These are phyloP conservation scores for Zapus hudsonius DNA, from an alignment of 2,113 vertebrate genomes.

Conservation along the genomic window DNA sequence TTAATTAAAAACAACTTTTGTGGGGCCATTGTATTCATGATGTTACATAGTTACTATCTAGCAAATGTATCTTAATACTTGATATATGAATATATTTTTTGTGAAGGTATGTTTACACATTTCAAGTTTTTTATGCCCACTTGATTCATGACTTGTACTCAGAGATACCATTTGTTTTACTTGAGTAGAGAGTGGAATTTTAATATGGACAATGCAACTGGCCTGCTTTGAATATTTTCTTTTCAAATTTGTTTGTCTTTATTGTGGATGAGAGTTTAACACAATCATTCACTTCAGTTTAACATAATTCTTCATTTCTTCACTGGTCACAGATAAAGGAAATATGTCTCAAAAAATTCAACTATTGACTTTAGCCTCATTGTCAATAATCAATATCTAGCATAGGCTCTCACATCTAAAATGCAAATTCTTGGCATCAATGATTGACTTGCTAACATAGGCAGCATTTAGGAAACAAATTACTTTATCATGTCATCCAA, in stretches of 20 bases:
- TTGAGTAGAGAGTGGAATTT: conserved; percentile 20
- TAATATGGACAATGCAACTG: neutral
- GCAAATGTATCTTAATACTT: neutral
- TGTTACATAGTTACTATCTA: too few species aligned
- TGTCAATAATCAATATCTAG: neutral
- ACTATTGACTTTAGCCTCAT: neutral
- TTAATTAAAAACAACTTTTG: conserved; percentile 26
- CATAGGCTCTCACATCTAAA: neutral
- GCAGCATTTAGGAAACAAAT: neutral
- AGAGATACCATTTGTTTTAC: neutral
- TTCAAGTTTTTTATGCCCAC: neutral
- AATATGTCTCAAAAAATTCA: neutral
- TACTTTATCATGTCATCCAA: neutral
- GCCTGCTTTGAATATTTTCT: conserved; percentile 33
- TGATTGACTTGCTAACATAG: neutral
- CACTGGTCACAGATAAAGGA: neutral
- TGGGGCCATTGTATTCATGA: neutral
- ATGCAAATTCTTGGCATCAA: neutral
- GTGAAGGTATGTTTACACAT: neutral
- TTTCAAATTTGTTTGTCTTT: conserved; percentile 9
- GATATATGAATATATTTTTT: neutral
- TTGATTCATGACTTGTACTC: neutral
- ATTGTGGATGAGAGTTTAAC: neutral
- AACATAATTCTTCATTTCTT: too few species aligned
- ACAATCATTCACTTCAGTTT: neutral